A percentile compares a stretch with the other conserved stretches of the same genome.
These are phyloP conservation scores for Druon quercuslanigerum DNA, from an alignment of 1,140 invertebrate species.

Conservation along the genomic window DNA sequence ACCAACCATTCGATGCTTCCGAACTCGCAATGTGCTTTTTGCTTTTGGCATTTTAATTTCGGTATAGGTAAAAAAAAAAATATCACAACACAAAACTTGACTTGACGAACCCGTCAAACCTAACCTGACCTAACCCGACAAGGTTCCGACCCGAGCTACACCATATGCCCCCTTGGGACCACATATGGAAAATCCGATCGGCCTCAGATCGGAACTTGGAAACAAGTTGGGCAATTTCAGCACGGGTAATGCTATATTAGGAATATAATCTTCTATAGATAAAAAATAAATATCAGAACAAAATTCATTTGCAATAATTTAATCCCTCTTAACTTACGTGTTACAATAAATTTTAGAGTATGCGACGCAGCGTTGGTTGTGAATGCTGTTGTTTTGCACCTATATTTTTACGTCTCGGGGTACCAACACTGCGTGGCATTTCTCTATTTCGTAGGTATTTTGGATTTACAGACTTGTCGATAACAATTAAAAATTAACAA, in stretches of 20 bases:
- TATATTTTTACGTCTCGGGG: conserved; percentile 71
- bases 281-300: neutral
- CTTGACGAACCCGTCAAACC: too few species aligned
- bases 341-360: conserved; percentile 57
- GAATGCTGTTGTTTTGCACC: conserved; percentile 66
- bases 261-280: neutral
- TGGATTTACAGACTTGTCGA: conserved; percentile 44
- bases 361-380: conserved; percentile 62
- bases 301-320: conserved; percentile 54
- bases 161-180: too few species aligned
- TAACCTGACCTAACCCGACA: too few species aligned
- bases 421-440: conserved; percentile 65
- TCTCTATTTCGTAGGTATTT: conserved; percentile 53
- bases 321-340: conserved; percentile 49
- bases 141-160: too few species aligned
- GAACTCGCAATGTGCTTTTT: too few species aligned
- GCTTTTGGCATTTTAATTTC: too few species aligned
- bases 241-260: neutral
- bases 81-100: too few species aligned
- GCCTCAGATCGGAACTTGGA: too few species aligned
- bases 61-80: too few species aligned
- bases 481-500: conserved; percentile 40
- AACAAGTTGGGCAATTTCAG: too few species aligned
- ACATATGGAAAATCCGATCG: too few species aligned
- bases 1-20: too few species aligned